Percentiles rank a stretch among this genome's conserved stretches.
Evolutionary conservation across 2,113 vertebrate genomes (phyloP).

Genomic region (Onychostoma macrolepis): DNA sequence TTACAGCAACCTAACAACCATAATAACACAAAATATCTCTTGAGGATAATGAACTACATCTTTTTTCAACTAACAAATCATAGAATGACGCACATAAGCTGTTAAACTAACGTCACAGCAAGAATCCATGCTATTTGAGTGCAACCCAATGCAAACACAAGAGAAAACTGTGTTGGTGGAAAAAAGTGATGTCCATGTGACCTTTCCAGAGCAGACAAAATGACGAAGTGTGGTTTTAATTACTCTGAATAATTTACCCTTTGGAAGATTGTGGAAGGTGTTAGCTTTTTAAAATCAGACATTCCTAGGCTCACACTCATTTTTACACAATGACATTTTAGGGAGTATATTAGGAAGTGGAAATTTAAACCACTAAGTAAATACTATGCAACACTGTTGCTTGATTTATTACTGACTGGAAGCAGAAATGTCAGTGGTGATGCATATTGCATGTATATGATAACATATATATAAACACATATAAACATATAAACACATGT

Average conservation of each 20-base stretch:
- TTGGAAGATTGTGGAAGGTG: slow-evolving; percentile 10
- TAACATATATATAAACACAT: too few relatives aligned
- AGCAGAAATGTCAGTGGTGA: neutral
- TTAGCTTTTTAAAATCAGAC: slow-evolving; percentile 4
- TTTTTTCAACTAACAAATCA: neutral
- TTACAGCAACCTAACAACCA: neutral
- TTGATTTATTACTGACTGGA: neutral
- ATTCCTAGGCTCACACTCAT: neutral
- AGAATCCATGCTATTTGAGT: neutral
- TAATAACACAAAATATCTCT: neutral
- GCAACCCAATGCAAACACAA: neutral
- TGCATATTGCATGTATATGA: neutral
- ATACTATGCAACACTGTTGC: neutral
- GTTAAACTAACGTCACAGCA: neutral
- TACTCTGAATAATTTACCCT: slow-evolving; percentile 32
- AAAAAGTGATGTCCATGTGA: neutral
- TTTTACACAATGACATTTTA: neutral
- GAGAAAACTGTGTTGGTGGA: neutral
- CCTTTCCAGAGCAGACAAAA: slow-evolving; percentile 30
- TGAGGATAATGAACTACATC: neutral
- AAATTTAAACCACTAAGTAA: neutral
- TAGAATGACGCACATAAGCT: neutral
- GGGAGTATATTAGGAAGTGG: neutral
- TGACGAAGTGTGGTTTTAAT: slow-evolving; percentile 14
- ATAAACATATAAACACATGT: too few relatives aligned